Base-by-base conservation (phyloP, 1,140 invertebrate species). In the Maniola jurtina region DNA sequence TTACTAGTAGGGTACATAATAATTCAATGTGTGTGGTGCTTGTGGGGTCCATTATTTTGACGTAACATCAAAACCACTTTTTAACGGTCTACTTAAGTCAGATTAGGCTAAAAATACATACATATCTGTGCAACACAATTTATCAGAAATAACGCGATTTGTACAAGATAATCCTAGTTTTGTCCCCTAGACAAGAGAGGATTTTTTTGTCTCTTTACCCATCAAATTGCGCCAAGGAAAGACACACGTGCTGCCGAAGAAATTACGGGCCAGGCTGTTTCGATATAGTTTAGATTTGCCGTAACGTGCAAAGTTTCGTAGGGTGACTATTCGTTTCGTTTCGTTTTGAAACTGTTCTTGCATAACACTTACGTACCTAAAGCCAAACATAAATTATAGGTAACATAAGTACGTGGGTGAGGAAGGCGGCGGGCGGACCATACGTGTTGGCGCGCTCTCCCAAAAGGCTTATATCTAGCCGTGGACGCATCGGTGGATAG, bases 191-290 rank as follows among this genome's bases (percentile, higher is more conserved):
- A 68, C 58, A 66, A 72, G 66, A 64, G 69, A 61, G 75, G 54
- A 69, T 76, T 80, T 76, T 76, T 77, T 85, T 81, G 81, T 79
- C 75, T 79, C 25, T 45, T 45, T n/a, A 11, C 45, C 67, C 69
- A 74, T 77, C 67, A 76, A 75, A 80, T 84, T 77, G 72, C 73
- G 70, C 73, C 66, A 80, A 75, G 74, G 72, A 79, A 25, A 73
- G 61, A 68, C 74, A 84, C 84, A 87, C 83, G 84, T 87, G 84
- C 83, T 82, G 71, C 70, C 76, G 60, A 79, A 80, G 74, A 77
- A 83, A 84, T 85, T 83, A 83, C 75, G 74, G 73, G 60, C 68
- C 70, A 61, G 69, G 66, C 66, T 64, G 65, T 71, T 64, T 71
- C 77, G 73, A 72, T 81, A 71, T 77, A 74, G 75, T 83, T 77